Evolutionary conservation across 2,113 vertebrate species (phyloP).

Genomic region (Toxotes chatareus): DNA sequence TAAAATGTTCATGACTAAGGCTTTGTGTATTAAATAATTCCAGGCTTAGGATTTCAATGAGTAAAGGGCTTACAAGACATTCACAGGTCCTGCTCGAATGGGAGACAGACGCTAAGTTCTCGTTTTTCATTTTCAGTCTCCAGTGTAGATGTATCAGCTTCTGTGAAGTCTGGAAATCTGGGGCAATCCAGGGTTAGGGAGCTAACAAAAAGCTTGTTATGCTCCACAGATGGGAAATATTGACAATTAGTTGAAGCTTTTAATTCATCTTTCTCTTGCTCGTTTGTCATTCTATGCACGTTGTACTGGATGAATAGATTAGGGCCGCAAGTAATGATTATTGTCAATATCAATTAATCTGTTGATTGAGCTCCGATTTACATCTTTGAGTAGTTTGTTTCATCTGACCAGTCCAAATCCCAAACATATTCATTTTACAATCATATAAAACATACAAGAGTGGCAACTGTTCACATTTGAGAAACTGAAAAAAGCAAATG

Average conservation of each 20-base stretch:
- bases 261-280: constrained; percentile 34
- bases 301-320: neutral
- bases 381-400: constrained; percentile 3
- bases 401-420: neutral
- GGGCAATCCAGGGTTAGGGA: constrained; percentile 51
- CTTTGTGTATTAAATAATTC: constrained; percentile 49
- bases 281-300: constrained; percentile 8
- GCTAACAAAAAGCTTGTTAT: constrained; percentile 44
- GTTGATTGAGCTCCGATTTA: neutral
- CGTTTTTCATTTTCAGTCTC: constrained; percentile 51
- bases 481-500: neutral
- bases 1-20: constrained; percentile 7
- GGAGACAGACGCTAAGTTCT: constrained; percentile 40
- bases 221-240: constrained; percentile 41
- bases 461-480: neutral
- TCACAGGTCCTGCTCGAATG: constrained; percentile 10
- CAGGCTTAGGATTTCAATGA: constrained; percentile 38
- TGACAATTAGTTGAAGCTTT: constrained; percentile 42
- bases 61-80: constrained; percentile 31
- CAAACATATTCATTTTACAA: neutral
- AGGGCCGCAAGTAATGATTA: neutral
- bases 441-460: neutral
- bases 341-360: constrained; percentile 31
- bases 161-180: constrained; percentile 54
- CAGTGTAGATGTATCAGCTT: constrained; percentile 39